A percentile compares a stretch with the other conserved stretches of the same genome.
Conservation (phyloP, 2,797 vertebrate genomes). For the Pseudochaenichthys georgianus region DNA sequence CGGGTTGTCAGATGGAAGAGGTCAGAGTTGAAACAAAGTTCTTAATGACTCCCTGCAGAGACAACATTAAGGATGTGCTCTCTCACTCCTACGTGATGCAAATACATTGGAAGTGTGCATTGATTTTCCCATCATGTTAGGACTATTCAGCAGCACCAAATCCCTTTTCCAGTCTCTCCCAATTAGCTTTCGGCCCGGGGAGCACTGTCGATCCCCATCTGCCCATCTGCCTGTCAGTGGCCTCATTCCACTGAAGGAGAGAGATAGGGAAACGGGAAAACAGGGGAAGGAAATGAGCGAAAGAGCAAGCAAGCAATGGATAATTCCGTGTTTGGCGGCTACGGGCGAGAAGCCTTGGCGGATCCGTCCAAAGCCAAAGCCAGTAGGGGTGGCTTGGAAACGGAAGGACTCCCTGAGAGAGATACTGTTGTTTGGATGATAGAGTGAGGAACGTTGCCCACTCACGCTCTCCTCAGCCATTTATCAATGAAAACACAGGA, state of each 20-base stretch:
- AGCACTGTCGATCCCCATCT: slow-evolving; percentile 85
- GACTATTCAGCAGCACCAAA: slow-evolving; percentile 78
- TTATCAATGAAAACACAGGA: slow-evolving; percentile 78
- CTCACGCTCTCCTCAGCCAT: slow-evolving; percentile 69
- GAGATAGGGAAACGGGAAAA: slow-evolving; percentile 50
- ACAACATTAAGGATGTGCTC: slow-evolving; percentile 61
- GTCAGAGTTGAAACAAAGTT: slow-evolving; percentile 71
- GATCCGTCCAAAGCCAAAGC: slow-evolving; percentile 67
- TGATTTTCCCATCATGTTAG: slow-evolving; percentile 84
- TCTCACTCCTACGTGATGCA: slow-evolving; percentile 68
- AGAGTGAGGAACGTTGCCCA: slow-evolving; percentile 73
- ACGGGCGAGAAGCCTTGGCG: slow-evolving; percentile 74
- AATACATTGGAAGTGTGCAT: slow-evolving; percentile 76
- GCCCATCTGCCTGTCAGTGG: slow-evolving; percentile 83
- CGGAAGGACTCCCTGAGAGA: slow-evolving; percentile 77
- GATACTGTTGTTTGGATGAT: slow-evolving; percentile 80
- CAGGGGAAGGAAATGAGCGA: slow-evolving; percentile 50
- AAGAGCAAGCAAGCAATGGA: slow-evolving; percentile 60
- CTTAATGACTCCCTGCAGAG: slow-evolving; percentile 70
- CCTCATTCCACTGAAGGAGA: slow-evolving; percentile 74
- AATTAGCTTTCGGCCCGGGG: slow-evolving; percentile 84
- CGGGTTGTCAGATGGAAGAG: slow-evolving; percentile 47
- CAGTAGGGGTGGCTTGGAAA: slow-evolving; percentile 76
- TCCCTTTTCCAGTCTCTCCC: slow-evolving; percentile 81
- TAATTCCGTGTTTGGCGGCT: slow-evolving; percentile 79